Conservation (phyloP, 2,888 invertebrate genomes). For the Cheilosia vernalis region DNA sequence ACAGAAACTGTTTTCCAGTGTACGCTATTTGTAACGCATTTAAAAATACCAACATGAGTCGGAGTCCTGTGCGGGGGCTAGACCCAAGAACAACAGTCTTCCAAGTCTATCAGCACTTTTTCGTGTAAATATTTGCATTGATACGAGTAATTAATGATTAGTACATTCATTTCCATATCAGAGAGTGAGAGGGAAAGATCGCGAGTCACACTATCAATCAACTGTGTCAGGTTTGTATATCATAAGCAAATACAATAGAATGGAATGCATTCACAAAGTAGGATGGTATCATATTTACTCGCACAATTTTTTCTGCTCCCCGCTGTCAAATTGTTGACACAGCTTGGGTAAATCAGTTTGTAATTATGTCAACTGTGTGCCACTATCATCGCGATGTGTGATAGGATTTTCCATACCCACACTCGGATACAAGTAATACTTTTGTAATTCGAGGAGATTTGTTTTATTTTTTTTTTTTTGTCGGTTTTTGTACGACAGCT, state of each 20-base stretch:
- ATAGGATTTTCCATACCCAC: conserved; percentile 38
- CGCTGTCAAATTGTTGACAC: conserved; percentile 57
- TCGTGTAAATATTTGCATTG: conserved; percentile 59
- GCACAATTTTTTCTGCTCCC: conserved; percentile 7
- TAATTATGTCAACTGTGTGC: conserved; percentile 61
- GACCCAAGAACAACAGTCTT: not conserved
- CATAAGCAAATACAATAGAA: conserved; percentile 63
- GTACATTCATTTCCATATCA: conserved; percentile 53
- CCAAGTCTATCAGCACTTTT: conserved; percentile 21
- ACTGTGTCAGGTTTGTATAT: conserved; percentile 57
- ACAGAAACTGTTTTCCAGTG: conserved; percentile 12
- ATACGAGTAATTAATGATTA: conserved; percentile 67
- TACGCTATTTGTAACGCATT: conserved; percentile 24
- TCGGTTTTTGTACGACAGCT: not conserved
- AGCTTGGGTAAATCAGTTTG: conserved; percentile 65
- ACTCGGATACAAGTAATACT: not conserved
- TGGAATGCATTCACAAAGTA: conserved; percentile 53
- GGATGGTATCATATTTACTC: conserved; percentile 20
- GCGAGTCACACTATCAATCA: conserved; percentile 49
- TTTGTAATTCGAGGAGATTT: conserved; percentile 60
- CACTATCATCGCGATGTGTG: conserved; percentile 28
- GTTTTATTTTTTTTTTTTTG: conserved; percentile 16
- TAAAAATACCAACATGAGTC: conserved; percentile 33
- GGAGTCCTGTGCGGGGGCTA: not conserved
- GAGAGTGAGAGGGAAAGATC: not conserved